Conservation (phyloP, 2,113 vertebrate species). For the Cinclus cinclus region DNA sequence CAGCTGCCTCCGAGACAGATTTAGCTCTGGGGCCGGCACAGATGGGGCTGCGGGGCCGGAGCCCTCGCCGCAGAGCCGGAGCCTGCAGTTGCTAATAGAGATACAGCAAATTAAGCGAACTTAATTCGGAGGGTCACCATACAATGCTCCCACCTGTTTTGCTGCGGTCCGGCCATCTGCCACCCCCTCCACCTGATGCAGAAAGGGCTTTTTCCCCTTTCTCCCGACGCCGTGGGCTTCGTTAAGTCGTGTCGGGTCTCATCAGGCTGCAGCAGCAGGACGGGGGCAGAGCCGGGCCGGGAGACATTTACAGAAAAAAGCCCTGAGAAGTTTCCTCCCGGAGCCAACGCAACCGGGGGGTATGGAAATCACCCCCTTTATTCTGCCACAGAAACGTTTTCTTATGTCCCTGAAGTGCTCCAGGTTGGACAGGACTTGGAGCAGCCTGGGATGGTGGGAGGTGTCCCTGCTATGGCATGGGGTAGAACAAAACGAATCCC, state of each 20-base stretch:
- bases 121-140: slow-evolving; percentile 55
- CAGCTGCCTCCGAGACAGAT: not conserved
- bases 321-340: not conserved
- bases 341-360: rapidly evolving
- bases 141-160: slow-evolving; percentile 74
- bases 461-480: not conserved
- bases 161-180: slow-evolving; percentile 68
- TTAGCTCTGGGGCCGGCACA: slow-evolving; percentile 31
- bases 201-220: not conserved
- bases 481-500: not conserved
- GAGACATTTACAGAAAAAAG: not conserved
- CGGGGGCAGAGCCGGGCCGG: not conserved
- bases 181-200: slow-evolving; percentile 49
- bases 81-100: slow-evolving; percentile 62
- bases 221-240: not conserved
- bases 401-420: rapidly evolving
- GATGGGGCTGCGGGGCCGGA: slow-evolving; percentile 60
- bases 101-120: slow-evolving; percentile 66
- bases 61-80: not conserved
- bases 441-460: not conserved
- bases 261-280: not conserved
- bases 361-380: not conserved
- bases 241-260: not conserved
- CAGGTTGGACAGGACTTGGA: not conserved
- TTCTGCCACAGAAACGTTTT: not conserved